Evolutionary conservation across 2,888 invertebrate genomes (phyloP).

Genomic region (Acholoe squamosa): DNA sequence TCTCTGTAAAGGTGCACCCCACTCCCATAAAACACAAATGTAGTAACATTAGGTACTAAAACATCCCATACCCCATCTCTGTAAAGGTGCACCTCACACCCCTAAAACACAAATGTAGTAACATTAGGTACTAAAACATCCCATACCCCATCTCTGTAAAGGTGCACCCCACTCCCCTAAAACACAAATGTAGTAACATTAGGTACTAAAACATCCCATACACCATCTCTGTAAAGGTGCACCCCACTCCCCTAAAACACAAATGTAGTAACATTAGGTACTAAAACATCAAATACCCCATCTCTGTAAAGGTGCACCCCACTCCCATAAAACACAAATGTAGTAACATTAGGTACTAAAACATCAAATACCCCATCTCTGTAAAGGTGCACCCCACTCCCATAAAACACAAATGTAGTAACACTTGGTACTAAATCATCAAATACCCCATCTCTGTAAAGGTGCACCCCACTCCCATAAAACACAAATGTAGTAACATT

Average conservation of each 20-base stretch:
- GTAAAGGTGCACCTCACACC: constrained; percentile 99
- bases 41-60: constrained; percentile 81
- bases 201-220: background rate
- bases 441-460: no score
- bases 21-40: constrained; percentile 90
- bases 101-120: constrained; percentile 85
- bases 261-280: background rate
- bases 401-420: no score
- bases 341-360: no score
- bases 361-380: no score
- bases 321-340: no score
- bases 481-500: no score
- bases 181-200: background rate
- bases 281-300: no score
- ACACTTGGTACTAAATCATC: no score
- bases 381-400: no score
- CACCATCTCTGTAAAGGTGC: background rate
- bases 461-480: no score
- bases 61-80: constrained; percentile 98
- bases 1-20: constrained; percentile 99
- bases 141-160: constrained; percentile 99
- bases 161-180: constrained; percentile 98
- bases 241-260: constrained; percentile 82
- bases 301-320: no score
- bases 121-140: constrained; percentile 82